A percentile compares a stretch with the other conserved stretches of the same genome.
phyloP scores from a whole-genome alignment of 2,888 invertebrate species.

The Meiosimyza decipiens region DNA sequence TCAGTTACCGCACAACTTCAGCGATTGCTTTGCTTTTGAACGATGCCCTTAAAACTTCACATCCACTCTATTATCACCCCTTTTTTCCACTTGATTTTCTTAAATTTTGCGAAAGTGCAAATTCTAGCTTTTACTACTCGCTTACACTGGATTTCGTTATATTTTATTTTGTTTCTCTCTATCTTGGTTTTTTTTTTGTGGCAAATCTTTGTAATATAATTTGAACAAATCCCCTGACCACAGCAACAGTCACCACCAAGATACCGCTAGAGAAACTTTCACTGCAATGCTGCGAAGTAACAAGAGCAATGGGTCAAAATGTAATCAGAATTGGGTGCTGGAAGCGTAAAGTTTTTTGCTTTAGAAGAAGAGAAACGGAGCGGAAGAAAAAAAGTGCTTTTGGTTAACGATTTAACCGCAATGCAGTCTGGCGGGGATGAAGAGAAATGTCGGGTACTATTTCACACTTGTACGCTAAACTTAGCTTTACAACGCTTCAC shows the following conservation, averaged over 20 bases:
- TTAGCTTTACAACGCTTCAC: background rate
- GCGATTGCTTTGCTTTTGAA: background rate
- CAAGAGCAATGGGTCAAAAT: too few species aligned
- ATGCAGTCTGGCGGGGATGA: conserved; percentile 21
- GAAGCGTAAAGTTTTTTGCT: conserved; percentile 13
- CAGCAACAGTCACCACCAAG: conserved; percentile 19
- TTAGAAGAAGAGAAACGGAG: background rate
- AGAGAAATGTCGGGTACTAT: conserved; percentile 32
- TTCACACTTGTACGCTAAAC: conserved; percentile 31
- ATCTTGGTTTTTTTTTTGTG: background rate
- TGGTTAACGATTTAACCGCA: conserved; percentile 27
- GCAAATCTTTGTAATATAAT: conserved; percentile 25
- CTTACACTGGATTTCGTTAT: too few species aligned
- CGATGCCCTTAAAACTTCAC: conserved; percentile 9
- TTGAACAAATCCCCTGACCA: conserved; percentile 35
- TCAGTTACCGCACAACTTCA: background rate
- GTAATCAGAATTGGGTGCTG: background rate
- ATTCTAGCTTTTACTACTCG: too few species aligned
- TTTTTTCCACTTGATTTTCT: too few species aligned
- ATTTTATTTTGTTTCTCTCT: too few species aligned
- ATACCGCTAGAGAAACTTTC: background rate
- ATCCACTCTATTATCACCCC: background rate
- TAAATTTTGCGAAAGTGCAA: too few species aligned
- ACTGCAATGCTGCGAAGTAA: too few species aligned
- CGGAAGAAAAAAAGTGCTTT: conserved; percentile 7